Conservation (phyloP, 2,113 vertebrate species). For the Rissa tridactyla region DNA sequence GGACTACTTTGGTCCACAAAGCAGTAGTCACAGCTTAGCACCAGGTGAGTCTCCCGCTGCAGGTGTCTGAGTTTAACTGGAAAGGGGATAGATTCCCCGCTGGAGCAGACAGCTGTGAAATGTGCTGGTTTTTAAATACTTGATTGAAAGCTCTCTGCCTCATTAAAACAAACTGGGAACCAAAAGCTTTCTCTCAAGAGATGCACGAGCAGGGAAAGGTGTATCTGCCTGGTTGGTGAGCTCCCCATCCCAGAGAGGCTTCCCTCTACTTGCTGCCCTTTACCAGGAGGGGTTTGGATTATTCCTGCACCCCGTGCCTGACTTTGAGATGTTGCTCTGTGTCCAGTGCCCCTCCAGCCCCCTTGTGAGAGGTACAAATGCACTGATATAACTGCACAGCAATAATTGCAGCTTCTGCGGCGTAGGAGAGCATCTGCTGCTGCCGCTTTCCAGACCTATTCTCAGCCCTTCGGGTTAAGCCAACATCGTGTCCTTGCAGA, state of each 20-base stretch:
- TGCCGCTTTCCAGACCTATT: not conserved
- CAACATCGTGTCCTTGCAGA: not conserved
- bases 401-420: not conserved
- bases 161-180: not conserved
- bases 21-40: not conserved
- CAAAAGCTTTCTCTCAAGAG: not conserved
- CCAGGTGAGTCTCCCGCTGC: not conserved
- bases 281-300: not conserved
- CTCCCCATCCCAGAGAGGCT: not conserved
- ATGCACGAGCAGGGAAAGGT: not conserved
- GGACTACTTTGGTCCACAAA: not conserved
- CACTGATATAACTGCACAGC: not conserved
- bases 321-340: not conserved
- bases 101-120: not conserved
- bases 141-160: not conserved
- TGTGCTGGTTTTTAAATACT: not conserved
- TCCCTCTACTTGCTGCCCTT: not conserved
- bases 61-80: not conserved
- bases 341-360: not conserved
- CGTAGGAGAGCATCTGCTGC: not conserved
- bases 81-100: not conserved
- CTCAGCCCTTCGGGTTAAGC: not conserved
- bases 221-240: not conserved
- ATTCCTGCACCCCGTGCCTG: not conserved
- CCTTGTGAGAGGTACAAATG: not conserved